A percentile compares a stretch with the other conserved stretches of the same genome.
phyloP scores from a whole-genome alignment of 2,888 invertebrate genomes.

The Incurvaria masculella region DNA sequence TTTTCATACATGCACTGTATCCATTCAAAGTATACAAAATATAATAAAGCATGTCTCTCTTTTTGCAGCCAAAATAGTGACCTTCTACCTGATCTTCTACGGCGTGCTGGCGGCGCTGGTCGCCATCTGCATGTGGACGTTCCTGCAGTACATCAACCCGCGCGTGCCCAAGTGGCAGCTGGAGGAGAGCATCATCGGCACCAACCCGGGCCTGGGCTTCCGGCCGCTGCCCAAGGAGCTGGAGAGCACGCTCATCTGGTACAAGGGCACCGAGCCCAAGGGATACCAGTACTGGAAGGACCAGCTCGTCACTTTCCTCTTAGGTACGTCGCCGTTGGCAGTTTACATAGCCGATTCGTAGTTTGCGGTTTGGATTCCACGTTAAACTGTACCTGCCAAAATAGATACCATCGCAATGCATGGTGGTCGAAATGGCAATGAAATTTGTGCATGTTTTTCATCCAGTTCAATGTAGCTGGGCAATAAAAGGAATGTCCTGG shows the following conservation, averaged over 20 bases:
- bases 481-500: no score
- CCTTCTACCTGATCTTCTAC: slow-evolving; percentile 97
- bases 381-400: no score
- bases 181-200: slow-evolving; percentile 84
- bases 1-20: no score
- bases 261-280: slow-evolving; percentile 74
- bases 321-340: no score
- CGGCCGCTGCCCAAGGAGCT: slow-evolving; percentile 86
- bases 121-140: slow-evolving; percentile 92
- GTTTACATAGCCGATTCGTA: no score
- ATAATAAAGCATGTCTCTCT: slow-evolving; percentile 14
- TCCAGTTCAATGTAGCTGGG: no score
- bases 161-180: slow-evolving; percentile 88
- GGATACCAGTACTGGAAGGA: slow-evolving; percentile 79
- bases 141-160: slow-evolving; percentile 87
- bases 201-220: slow-evolving; percentile 95
- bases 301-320: slow-evolving; percentile 70
- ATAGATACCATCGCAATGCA: no score
- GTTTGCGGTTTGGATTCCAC: no score
- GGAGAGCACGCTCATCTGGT: slow-evolving; percentile 95
- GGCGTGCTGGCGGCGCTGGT: slow-evolving; percentile 88
- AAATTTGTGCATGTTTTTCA: no score
- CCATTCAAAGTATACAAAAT: no score
- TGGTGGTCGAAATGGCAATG: no score
- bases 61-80: slow-evolving; percentile 80